These are phyloP conservation scores for Spea hammondii DNA, from an alignment of 2,797 vertebrate genomes.

Conservation along the genomic window DNA sequence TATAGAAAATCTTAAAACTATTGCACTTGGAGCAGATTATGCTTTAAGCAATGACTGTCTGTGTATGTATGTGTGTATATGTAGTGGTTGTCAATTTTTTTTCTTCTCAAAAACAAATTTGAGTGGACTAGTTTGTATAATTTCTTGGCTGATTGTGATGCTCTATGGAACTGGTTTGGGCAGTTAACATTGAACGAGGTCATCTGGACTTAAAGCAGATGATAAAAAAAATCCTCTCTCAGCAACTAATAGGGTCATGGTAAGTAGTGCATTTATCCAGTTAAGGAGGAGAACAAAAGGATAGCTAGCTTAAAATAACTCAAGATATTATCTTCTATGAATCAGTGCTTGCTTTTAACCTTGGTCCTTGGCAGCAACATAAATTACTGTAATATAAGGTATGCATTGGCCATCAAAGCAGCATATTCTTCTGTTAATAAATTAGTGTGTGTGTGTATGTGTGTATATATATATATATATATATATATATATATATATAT, in stretches of 20 bases:
- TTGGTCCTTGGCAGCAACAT: conserved; percentile 6
- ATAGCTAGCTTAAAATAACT: conserved; percentile 43
- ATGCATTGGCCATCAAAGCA: not conserved
- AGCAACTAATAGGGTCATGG: conserved; percentile 51
- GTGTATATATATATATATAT: not conserved
- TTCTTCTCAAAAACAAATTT: too few relatives aligned
- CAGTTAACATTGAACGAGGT: conserved; percentile 57
- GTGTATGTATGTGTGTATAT: too few relatives aligned
- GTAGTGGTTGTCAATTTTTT: too few relatives aligned
- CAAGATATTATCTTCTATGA: not conserved
- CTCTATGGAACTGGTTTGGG: conserved; percentile 21
- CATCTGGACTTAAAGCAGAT: conserved; percentile 51
- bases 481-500: too few relatives aligned
- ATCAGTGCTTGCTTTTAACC: conserved; percentile 6
- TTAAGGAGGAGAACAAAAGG: conserved; percentile 47
- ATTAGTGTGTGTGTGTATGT: not conserved
- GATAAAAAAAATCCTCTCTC: conserved; percentile 44
- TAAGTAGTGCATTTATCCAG: conserved; percentile 51
- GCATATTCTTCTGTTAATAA: not conserved
- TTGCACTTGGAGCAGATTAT: too few relatives aligned
- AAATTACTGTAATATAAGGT: not conserved
- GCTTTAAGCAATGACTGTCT: too few relatives aligned
- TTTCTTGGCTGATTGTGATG: not conserved
- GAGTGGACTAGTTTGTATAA: not conserved
- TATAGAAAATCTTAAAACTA: too few relatives aligned